phyloP scores from a whole-genome alignment of 2,797 vertebrate genomes.

The Takifugu rubripes region DNA sequence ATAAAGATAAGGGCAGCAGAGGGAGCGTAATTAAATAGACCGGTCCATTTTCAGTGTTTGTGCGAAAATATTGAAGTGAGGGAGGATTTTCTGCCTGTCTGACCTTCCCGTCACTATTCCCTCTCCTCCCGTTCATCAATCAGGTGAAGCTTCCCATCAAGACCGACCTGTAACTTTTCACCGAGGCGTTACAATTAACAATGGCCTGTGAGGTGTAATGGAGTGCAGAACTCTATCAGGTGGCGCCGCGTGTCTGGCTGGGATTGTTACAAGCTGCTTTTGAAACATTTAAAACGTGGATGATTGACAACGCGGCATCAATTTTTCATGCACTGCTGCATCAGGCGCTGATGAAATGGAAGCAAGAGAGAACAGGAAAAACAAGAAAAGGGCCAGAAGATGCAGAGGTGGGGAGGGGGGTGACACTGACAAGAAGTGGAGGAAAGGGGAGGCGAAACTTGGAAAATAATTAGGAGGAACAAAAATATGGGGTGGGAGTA shows the following conservation, averaged over 20 bases:
- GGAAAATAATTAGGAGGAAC: conserved; percentile 30
- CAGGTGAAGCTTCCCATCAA: conserved; percentile 54
- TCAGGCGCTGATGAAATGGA: conserved; percentile 71
- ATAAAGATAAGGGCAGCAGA: conserved; percentile 17
- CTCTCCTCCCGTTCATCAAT: conserved; percentile 27
- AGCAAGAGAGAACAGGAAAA: conserved; percentile 49
- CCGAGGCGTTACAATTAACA: conserved; percentile 76
- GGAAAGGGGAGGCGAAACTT: conserved; percentile 23
- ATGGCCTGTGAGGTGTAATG: conserved; percentile 68
- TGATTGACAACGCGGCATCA: conserved; percentile 71
- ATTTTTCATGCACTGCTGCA: conserved; percentile 65
- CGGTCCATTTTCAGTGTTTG: conserved; percentile 23
- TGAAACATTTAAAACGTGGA: conserved; percentile 58
- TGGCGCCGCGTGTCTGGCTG: conserved; percentile 38
- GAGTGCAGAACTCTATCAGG: conserved; percentile 68
- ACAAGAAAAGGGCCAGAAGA: conserved; percentile 24
- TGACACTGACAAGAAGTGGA: conserved; percentile 23
- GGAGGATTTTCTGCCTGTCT: conserved; percentile 12
- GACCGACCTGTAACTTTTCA: conserved; percentile 75
- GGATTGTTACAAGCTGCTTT: conserved; percentile 59
- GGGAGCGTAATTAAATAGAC: conserved; percentile 41
- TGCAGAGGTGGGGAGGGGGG: conserved; percentile 16
- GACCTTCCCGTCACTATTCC: conserved; percentile 24
- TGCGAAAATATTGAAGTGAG: conserved; percentile 10
- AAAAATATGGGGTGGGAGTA: neutral